Evolutionary conservation across 2,113 vertebrate species (phyloP).

Genomic region (Trochalopteron elliotii): DNA sequence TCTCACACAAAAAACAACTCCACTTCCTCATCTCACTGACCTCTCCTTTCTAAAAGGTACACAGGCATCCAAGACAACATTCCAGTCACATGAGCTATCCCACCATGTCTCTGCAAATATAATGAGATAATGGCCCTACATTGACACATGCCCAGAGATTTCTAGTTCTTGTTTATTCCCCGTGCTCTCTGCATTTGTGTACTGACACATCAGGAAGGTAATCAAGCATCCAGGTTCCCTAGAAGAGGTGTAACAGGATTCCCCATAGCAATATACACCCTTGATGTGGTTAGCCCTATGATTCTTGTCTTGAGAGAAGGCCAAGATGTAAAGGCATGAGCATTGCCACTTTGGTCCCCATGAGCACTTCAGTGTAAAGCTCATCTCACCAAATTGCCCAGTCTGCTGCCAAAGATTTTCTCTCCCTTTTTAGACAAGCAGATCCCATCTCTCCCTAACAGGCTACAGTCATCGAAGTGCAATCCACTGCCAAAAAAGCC

Average conservation of each 20-base stretch:
- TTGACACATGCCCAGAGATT: not conserved
- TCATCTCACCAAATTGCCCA: not conserved
- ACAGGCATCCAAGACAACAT: not conserved
- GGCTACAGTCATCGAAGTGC: not conserved
- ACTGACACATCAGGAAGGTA: not conserved
- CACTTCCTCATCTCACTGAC: accelerated
- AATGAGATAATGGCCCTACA: not conserved
- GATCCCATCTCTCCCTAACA: not conserved
- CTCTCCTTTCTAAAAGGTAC: not conserved
- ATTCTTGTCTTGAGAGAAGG: not conserved
- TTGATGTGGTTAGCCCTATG: not conserved
- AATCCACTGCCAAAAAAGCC: not conserved
- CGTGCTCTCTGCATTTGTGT: not conserved
- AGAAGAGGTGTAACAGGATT: not conserved
- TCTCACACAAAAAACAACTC: not conserved
- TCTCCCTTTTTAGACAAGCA: not conserved
- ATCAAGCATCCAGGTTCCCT: not conserved
- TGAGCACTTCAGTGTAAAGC: not conserved
- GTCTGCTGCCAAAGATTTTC: not conserved
- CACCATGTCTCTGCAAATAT: not conserved
- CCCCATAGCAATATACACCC: no score
- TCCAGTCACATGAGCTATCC: not conserved
- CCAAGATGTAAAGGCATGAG: not conserved
- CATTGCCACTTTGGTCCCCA: not conserved
- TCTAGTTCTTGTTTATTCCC: not conserved